Conservation (phyloP, 2,113 vertebrate species). For the Rhinopomastus cyanomelas region DNA sequence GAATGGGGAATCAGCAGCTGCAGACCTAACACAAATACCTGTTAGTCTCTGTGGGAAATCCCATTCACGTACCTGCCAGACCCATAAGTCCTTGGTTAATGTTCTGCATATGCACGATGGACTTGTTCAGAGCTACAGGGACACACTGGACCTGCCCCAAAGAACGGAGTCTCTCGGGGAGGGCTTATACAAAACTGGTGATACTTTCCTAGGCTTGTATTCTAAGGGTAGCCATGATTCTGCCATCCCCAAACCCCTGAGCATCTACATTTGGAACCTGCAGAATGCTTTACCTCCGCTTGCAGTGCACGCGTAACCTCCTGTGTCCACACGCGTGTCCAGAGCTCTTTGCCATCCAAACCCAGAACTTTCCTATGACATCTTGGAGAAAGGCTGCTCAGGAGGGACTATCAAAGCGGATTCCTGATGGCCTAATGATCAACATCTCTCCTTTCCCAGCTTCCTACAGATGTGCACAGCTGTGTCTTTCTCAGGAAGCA, state of each 20-base stretch:
- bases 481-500: background rate
- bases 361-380: background rate
- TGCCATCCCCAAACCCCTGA: background rate
- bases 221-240: background rate
- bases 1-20: background rate
- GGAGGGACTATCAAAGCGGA: background rate
- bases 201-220: background rate
- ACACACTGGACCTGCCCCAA: background rate
- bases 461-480: background rate
- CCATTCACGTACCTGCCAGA: background rate
- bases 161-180: background rate
- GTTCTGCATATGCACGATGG: background rate
- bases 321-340: background rate
- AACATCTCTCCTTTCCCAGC: background rate
- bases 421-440: background rate
- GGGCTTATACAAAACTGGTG: background rate
- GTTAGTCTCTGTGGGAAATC: background rate
- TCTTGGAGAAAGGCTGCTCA: background rate
- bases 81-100: background rate
- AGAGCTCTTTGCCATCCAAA: background rate
- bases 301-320: background rate
- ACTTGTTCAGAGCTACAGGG: background rate
- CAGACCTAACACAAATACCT: background rate
- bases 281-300: background rate
- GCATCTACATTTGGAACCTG: background rate